Base-by-base conservation (phyloP, 2,797 vertebrate genomes). In the Gymnothorax javanicus region DNA sequence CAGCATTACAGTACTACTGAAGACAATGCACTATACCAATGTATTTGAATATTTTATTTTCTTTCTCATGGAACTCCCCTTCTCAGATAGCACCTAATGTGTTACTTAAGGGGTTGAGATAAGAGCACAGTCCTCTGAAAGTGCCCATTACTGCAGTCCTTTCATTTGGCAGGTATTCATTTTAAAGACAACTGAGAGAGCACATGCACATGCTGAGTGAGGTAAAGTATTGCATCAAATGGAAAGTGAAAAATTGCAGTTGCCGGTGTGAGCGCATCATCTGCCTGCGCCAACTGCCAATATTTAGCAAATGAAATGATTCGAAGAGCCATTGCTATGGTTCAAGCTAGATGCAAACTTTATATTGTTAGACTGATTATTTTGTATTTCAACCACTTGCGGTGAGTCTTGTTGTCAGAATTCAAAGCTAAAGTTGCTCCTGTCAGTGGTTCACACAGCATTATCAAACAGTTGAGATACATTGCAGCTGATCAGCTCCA, bases 121-220 rank as follows among this genome's bases (percentile, higher is more conserved):
- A 64, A 64, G 60, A 64, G 60, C 60, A 43, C 33, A 64, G 58
- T 59, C 58, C 23, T 20, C 23, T 67, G 17, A 67, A 7, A 71
- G 25, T 25, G 67, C 43, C 7, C n/a, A 79, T 79, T 52, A 52
- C 43, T 79, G 13, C 15, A 52, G 13, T 52, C 17, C 17, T 2
- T 79, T 79, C 50, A 50, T 79, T 79, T 79, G 4, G 43, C 67
- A 79, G 75, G 1, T 52, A 79, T 79, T 79, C 75, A 20, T 79
- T 20, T 79, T 13, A 43, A 23, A 43, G 50, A 50, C 75, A 79
- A 50, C 13, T 43, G 4, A 50, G 4, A 75, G 25, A 43, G 71
- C 3, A 13, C 13, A 75, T 43, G 27, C 33, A 75, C 43, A 2
- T 43, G 33, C 71, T 75, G 25, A 75, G 71, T 13, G 43, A 11